Base-by-base conservation (phyloP, 2,113 vertebrate genomes). In the Todiramphus saurophagus region DNA sequence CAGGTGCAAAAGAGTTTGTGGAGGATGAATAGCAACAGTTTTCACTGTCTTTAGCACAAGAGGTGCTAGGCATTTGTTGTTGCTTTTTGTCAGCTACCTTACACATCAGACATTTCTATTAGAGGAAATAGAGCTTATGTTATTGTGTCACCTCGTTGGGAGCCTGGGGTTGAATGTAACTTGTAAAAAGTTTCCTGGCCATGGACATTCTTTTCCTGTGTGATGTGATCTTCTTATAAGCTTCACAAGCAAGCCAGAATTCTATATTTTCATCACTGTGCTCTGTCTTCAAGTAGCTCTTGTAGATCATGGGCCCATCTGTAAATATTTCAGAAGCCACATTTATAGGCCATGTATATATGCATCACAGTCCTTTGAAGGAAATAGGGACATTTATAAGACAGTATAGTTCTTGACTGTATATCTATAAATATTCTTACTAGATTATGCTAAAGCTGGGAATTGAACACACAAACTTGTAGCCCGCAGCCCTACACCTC, bases 181-280 rank as follows among this genome's bases (percentile, higher is more conserved):
- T 89, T 60, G 53, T 95, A 6, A 97, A 98, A 80, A 98, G 96
- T 58, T 97, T 98, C 92, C 83, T 98, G 63, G 97, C 97, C n/a
- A 75, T 50, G 5, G 93, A 95, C 67, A 72, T 93, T 55, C 97
- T 97, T 86, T 95, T 97, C 87, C 76, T 86, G 27, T 70, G 89
- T 5, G 90, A 97, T 9, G 70, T 94, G 50, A 81, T 96, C 96
- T 96, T 98, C 94, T 97, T 98, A 50, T 95, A 98, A 48, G 73
- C 95, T 94, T 98, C 86, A 4, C 97, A 98, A n/a, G 96, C 97
- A 94, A 96, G 82, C 96, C 97, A 98, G 85, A 98, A 98, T 62
- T 98, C 95, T 37, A 94, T 96, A 16, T 98, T 98, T 92, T 98
- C 97, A 5, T 97, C 92, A 17, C 97, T 98, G 89, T 97, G 91